Evolutionary conservation across 2,888 invertebrate species (phyloP), one percentile per base, ranked within the genome.

Genomic region (Xestia ashworthii): DNA sequence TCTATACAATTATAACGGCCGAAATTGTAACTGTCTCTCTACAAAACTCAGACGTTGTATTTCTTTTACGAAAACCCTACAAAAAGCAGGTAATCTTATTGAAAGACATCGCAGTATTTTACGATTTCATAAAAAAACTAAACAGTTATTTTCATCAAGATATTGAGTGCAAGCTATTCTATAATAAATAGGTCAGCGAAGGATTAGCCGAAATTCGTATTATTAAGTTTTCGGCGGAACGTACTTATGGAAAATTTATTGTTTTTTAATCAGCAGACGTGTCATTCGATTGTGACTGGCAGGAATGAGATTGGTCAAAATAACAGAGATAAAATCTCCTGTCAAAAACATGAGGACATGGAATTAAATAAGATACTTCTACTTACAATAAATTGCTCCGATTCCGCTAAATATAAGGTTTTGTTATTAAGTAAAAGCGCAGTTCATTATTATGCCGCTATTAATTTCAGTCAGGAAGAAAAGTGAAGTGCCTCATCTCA

Each of bases 1-100:
- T 95, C 95, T 96, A 96, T 96, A 96, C 96, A 96, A 96, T 96
- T 96, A 96, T 96, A 96, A 96, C 96, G 96, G 96, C 95, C 95
- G 88, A 96, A 95, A 96, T 95, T 94, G 96, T 96, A 96, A 96
- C 96, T 95, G 96, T 96, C 95, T 94, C 76, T 92, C 93, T 92
- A 94, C 94, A 94, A 95, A 95, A 94, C 93, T 93, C 92, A 91
- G 92, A 93, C 89, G 91, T 92, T 93, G 92, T 92, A 79, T 90
- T 91, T 93, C 91, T 92, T 92, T 92, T 88, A 92, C 91, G 91
- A 92, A 93, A 92, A 93, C 90, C 84, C 87, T 89, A 94, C 94
- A 96, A 96, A 88, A 95, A 93, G 95, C 96, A 96, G 96, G 96
- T 96, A 96, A 96, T 95, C 95, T 95, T 95, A 93, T 93, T 92